Conservation (phyloP, 1,140 invertebrate genomes). For the Drosophila mojavensis region DNA sequence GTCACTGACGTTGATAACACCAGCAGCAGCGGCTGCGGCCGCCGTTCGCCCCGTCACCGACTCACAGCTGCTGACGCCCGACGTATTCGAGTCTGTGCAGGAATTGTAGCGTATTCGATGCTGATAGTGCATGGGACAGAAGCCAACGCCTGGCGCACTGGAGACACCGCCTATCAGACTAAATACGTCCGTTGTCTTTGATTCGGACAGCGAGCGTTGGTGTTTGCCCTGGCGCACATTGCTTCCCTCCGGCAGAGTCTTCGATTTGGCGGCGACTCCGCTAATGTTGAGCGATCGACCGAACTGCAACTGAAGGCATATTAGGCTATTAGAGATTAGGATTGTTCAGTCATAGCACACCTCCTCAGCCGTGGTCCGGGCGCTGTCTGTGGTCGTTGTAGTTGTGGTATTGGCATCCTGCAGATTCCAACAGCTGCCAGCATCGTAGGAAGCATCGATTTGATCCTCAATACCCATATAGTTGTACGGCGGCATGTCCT, state of each 20-base stretch:
- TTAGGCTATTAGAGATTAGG: neutral
- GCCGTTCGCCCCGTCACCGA: constrained; percentile 86
- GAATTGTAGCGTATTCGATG: constrained; percentile 82
- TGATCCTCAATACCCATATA: constrained; percentile 74
- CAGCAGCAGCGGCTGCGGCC: constrained; percentile 59
- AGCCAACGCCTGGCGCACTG: constrained; percentile 3
- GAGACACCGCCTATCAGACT: constrained; percentile 53
- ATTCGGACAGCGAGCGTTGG: constrained; percentile 87
- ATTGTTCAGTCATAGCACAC: constrained; percentile 9
- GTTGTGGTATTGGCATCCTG: constrained; percentile 64
- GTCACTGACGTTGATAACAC: constrained; percentile 85
- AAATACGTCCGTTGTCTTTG: constrained; percentile 86
- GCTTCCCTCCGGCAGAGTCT: constrained; percentile 72
- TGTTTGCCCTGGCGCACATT: constrained; percentile 83
- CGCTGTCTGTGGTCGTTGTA: constrained; percentile 55
- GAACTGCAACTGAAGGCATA: constrained; percentile 1
- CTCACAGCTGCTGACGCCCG: constrained; percentile 91
- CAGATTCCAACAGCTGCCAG: constrained; percentile 74
- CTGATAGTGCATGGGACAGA: constrained; percentile 47
- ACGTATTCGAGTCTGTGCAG: constrained; percentile 90
- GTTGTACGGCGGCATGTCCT: constrained; percentile 77
- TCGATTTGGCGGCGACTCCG: constrained; percentile 66
- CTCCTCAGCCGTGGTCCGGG: constrained; percentile 50
- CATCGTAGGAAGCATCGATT: constrained; percentile 72
- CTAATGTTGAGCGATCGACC: neutral